Evolutionary conservation across 2,113 vertebrate genomes (phyloP).

Genomic region (Bostrychus sinensis): DNA sequence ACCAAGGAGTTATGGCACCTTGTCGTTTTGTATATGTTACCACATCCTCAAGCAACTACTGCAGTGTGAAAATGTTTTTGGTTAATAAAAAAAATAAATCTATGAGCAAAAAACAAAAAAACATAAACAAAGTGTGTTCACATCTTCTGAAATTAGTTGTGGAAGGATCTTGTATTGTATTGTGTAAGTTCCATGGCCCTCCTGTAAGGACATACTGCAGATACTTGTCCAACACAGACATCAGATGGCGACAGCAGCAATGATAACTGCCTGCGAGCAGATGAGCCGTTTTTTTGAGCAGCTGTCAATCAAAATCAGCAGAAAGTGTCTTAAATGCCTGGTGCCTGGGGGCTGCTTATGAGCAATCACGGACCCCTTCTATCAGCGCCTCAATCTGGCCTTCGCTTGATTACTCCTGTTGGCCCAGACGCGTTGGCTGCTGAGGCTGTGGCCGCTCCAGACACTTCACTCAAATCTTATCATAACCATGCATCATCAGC

Average conservation of each 20-base stretch:
- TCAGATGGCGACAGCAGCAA: constrained; percentile 26
- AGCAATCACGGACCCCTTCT: constrained; percentile 71
- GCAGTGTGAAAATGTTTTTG: no score
- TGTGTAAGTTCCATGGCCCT: neutral
- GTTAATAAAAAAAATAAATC: no score
- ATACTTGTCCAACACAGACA: constrained; percentile 11
- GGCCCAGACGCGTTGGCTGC: constrained; percentile 26
- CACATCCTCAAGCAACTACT: no score
- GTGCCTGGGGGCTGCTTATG: constrained; percentile 51
- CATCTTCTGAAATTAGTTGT: no score
- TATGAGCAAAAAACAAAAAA: no score
- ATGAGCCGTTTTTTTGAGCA: constrained; percentile 47
- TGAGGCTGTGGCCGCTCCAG: constrained; percentile 33
- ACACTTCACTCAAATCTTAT: constrained; percentile 66
- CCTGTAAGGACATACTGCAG: neutral
- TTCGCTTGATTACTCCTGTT: constrained; percentile 67
- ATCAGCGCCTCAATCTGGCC: constrained; percentile 71
- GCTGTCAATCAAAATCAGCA: constrained; percentile 72
- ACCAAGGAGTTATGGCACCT: no score
- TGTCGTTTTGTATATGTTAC: no score
- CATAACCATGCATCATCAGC: constrained; percentile 71
- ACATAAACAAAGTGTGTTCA: no score
- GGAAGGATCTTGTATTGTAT: neutral
- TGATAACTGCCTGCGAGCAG: constrained; percentile 24
- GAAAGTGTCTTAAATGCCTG: constrained; percentile 43